Base-by-base conservation (phyloP, 1,140 invertebrate genomes). In the Apis laboriosa region DNA sequence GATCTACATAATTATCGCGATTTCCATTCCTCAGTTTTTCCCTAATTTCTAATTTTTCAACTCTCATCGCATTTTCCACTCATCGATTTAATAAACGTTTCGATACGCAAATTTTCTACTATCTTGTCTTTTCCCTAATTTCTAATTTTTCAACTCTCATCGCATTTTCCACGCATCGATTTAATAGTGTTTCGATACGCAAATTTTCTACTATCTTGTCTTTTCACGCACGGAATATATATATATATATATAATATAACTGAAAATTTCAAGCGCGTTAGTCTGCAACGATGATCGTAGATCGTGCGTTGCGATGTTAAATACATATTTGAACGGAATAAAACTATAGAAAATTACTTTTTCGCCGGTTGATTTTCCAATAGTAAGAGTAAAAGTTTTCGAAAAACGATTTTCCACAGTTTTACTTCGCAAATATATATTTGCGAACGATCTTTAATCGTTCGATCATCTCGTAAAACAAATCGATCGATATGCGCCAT, bases 401-500 rank as follows among this genome's bases (percentile, higher is more conserved):
- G n/a, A n/a, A 43, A 34, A 34, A 34, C 34, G 34, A 34, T 34
- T 34, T 34, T 34, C 34, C 34, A 43, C 5, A 43, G 34, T 43
- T 43, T 43, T 43, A 43, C 5, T 43, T 43, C 34, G 7, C 4
- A 43, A 43, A 43, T 43, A 43, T 43, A 43, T 43, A 43, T 43
- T 43, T 7, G 34, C 34, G 0, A 24, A 43, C 34, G 34, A 43
- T 43, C 34, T 43, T 43, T 0, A 43, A 43, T 43, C 34, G 72
- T 80, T 24, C 11, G 24, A 77, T 60, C 28, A 43, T 53, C 64
- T 76, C 17, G 24, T 49, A 28, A 53, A 21, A 73, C 60, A 51
- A 58, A 60, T 80, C 84, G 74, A 77, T 74, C 43, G 49, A 49
- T 64, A 28, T 49, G 34, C 66, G 55, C 55, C 53, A 43, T 28